phyloP scores from a whole-genome alignment of 2,113 vertebrate species.

The Sigmodon hispidus region DNA sequence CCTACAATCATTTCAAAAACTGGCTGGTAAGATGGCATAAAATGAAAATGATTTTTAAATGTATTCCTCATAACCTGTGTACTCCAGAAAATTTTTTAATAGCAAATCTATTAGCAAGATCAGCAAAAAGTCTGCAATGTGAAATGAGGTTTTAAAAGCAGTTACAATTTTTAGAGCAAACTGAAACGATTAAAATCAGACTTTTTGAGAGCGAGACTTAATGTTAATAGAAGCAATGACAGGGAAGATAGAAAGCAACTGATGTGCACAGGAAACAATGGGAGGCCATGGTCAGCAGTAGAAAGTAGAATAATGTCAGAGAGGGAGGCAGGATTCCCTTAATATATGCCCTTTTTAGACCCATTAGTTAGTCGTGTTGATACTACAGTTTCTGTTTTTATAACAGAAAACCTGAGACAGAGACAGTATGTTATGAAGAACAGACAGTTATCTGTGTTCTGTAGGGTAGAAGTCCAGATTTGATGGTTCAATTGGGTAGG shows the following conservation, averaged over 20 bases:
- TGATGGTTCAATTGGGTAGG: accelerated
- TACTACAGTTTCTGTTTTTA: neutral
- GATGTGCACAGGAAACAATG: neutral
- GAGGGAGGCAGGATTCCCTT: neutral
- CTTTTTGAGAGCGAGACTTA: slow-evolving; percentile 8
- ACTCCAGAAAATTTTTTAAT: neutral
- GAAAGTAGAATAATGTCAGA: accelerated
- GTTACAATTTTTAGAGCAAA: neutral
- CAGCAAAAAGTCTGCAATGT: neutral
- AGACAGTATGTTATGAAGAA: neutral
- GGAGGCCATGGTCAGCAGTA: accelerated
- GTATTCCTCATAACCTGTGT: neutral
- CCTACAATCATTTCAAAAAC: slow-evolving; percentile 24
- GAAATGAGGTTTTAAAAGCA: neutral
- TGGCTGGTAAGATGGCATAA: neutral
- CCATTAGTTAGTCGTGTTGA: neutral
- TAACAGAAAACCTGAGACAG: neutral
- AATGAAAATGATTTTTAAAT: neutral
- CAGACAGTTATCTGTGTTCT: neutral
- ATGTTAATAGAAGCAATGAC: neutral
- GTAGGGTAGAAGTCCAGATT: neutral
- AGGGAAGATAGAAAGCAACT: neutral
- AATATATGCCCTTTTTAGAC: neutral
- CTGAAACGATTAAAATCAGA: neutral
- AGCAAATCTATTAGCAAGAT: neutral